Conservation (phyloP, 2,888 invertebrate genomes). For the Subacronicta megacephala region DNA sequence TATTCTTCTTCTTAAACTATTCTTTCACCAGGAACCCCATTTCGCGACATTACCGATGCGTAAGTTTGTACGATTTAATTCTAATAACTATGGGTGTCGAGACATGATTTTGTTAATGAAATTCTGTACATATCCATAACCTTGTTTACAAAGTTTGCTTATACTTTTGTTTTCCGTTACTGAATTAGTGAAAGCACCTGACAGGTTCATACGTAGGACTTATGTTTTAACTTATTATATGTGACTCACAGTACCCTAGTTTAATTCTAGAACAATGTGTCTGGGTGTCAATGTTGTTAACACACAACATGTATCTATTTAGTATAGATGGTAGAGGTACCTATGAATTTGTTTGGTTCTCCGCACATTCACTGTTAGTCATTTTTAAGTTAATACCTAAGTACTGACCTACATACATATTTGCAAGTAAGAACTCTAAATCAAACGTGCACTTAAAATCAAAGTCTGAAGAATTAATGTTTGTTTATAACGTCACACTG, state of each 20-base stretch:
- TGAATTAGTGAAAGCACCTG: neutral
- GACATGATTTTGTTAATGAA: too few species aligned
- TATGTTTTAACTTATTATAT: slow-evolving; percentile 7
- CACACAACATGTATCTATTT: slow-evolving; percentile 11
- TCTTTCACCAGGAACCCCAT: too few species aligned
- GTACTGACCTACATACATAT: slow-evolving; percentile 54
- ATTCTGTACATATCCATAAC: too few species aligned
- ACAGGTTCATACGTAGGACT: neutral
- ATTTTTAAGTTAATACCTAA: slow-evolving; percentile 47
- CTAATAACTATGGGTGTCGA: too few species aligned
- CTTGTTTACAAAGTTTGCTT: too few species aligned
- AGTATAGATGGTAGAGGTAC: slow-evolving; percentile 6
- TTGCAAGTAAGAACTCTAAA: slow-evolving; percentile 51
- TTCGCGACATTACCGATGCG: too few species aligned
- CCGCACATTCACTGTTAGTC: slow-evolving; percentile 31
- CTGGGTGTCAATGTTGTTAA: slow-evolving; percentile 35
- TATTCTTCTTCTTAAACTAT: too few species aligned
- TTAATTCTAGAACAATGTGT: slow-evolving; percentile 44
- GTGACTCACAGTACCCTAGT: slow-evolving; percentile 47
- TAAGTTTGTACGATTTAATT: too few species aligned
- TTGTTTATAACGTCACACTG: slow-evolving; percentile 17
- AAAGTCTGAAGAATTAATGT: slow-evolving; percentile 48
- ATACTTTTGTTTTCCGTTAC: neutral
- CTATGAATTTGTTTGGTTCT: slow-evolving; percentile 30
- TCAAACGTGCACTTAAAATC: slow-evolving; percentile 43